phyloP scores from a whole-genome alignment of 2,888 invertebrate genomes.

The Biston stratarius region DNA sequence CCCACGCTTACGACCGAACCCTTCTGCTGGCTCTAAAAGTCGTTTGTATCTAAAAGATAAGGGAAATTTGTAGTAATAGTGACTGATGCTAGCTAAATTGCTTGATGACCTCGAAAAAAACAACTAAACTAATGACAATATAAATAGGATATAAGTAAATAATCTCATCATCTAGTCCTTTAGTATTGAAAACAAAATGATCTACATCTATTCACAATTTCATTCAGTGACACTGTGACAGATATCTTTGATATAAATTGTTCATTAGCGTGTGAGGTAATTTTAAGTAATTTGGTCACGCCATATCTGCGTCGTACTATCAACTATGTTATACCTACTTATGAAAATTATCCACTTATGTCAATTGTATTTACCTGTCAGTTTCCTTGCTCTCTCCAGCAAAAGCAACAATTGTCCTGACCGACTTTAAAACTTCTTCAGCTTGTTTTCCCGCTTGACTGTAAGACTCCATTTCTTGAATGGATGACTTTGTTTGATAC shows the following conservation, averaged over 20 bases:
- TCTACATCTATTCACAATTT: no score
- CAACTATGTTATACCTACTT: no score
- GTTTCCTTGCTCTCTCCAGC: constrained; percentile 92
- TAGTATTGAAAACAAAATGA: no score
- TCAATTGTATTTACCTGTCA: constrained; percentile 76
- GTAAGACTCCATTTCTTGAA: constrained; percentile 90
- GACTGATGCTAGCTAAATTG: background rate
- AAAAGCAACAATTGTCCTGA: constrained; percentile 91
- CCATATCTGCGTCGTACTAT: background rate
- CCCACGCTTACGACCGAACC: constrained; percentile 88
- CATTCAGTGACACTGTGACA: no score
- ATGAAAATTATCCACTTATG: background rate
- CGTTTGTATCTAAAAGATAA: constrained; percentile 74
- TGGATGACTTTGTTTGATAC: constrained; percentile 88
- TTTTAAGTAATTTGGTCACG: background rate
- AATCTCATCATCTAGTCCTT: no score
- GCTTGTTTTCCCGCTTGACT: constrained; percentile 92
- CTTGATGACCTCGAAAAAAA: background rate
- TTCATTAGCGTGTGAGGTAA: background rate
- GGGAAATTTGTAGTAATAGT: no score
- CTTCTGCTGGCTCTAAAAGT: constrained; percentile 87
- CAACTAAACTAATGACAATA: background rate
- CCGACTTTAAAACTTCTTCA: constrained; percentile 91
- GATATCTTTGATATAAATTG: background rate
- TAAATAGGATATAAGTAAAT: background rate